A percentile compares a stretch with the other conserved stretches of the same genome.
These are phyloP conservation scores for Coleophora flavipennella DNA, from an alignment of 2,888 invertebrate genomes.

Conservation along the genomic window DNA sequence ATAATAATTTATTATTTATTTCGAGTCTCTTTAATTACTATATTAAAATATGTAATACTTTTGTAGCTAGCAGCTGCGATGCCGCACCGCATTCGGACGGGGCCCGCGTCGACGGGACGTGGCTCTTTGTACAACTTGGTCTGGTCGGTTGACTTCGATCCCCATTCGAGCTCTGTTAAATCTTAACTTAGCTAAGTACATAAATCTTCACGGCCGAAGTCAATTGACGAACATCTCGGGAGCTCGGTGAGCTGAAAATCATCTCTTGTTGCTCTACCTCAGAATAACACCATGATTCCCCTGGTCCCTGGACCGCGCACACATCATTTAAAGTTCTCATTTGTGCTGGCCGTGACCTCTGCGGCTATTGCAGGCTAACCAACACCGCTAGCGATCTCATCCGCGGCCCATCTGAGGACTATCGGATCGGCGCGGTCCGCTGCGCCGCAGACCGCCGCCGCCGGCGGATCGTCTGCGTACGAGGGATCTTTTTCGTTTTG, in stretches of 20 bases:
- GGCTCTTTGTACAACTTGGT: conserved; percentile 33
- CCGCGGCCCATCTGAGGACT: conserved; percentile 43
- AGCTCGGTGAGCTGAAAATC: conserved; percentile 33
- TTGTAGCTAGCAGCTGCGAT: conserved; percentile 59
- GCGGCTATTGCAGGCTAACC: conserved; percentile 25
- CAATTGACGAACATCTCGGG: conserved; percentile 39
- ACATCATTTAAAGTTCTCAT: conserved; percentile 24
- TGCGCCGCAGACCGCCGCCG: conserved; percentile 30
- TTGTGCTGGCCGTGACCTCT: conserved; percentile 26
- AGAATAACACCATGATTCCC: no score
- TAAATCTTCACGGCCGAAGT: conserved; percentile 26
- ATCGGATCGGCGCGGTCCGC: conserved; percentile 29
- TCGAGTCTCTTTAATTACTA: conserved; percentile 71
- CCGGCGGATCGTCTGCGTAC: conserved; percentile 40
- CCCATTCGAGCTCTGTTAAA: conserved; percentile 17
- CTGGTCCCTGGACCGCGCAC: conserved; percentile 3
- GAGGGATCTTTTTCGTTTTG: conserved; percentile 53
- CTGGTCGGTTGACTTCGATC: conserved; percentile 35
- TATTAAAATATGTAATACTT: conserved; percentile 45
- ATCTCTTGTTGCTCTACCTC: conserved; percentile 8
- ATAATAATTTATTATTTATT: conserved; percentile 74
- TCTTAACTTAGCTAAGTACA: conserved; percentile 1
- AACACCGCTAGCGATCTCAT: conserved; percentile 37
- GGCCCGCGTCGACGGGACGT: conserved; percentile 62
- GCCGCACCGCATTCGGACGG: conserved; percentile 66